Percentiles rank a stretch among this genome's conserved stretches.
These are phyloP conservation scores for Lutraria rhynchaena DNA, from an alignment of 1,140 invertebrate species.

Conservation along the genomic window DNA sequence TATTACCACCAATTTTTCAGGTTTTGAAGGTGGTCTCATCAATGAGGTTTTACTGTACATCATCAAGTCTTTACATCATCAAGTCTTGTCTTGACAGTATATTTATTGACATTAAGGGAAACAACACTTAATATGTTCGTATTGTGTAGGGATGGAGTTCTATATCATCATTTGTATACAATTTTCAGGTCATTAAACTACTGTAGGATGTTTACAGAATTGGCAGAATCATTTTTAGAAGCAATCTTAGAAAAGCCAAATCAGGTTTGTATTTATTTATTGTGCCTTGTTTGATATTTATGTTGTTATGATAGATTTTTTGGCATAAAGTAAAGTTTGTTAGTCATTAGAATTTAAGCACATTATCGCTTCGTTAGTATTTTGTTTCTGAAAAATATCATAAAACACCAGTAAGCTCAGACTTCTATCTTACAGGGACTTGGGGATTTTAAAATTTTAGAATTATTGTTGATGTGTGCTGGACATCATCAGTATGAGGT, in stretches of 20 bases:
- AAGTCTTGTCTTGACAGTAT: background rate
- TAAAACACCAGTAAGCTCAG: too few relatives aligned
- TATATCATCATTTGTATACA: conserved; percentile 68
- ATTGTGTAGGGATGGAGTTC: background rate
- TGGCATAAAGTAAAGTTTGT: too few relatives aligned
- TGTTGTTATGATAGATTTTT: too few relatives aligned
- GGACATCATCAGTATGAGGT: conserved; percentile 98
- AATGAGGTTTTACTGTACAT: too few relatives aligned
- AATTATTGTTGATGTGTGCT: conserved; percentile 94
- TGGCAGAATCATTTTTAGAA: conserved; percentile 94
- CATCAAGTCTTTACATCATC: background rate
- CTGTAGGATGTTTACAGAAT: conserved; percentile 96
- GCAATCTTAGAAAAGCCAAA: conserved; percentile 87
- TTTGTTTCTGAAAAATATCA: too few relatives aligned
- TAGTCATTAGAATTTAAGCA: too few relatives aligned
- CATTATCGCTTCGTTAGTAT: too few relatives aligned
- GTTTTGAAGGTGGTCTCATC: too few relatives aligned
- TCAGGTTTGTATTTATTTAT: conserved; percentile 76
- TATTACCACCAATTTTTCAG: too few relatives aligned
- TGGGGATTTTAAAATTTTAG: conserved; percentile 92
- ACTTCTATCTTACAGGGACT: conserved; percentile 82
- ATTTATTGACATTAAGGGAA: background rate
- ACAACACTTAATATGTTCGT: background rate
- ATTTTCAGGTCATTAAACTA: conserved; percentile 91
- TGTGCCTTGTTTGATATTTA: too few relatives aligned